Conservation (phyloP, 1,140 invertebrate species). For the Hyphantria cunea region DNA sequence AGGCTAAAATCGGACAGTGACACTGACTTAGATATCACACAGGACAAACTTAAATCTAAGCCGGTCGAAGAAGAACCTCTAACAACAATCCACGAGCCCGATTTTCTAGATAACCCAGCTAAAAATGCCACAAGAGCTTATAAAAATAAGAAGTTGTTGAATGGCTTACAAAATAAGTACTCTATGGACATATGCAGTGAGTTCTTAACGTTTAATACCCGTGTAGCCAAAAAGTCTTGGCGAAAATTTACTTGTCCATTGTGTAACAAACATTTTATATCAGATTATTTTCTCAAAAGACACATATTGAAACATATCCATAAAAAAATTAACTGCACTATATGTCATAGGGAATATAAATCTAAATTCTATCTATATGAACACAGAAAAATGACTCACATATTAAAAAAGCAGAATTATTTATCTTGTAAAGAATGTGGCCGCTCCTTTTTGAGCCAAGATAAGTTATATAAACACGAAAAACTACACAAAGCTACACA, state of each 20-base stretch:
- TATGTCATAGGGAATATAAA: slow-evolving; percentile 50
- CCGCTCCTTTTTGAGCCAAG: slow-evolving; percentile 39
- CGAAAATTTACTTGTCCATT: slow-evolving; percentile 56
- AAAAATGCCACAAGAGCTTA: slow-evolving; percentile 53
- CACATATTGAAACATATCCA: slow-evolving; percentile 60
- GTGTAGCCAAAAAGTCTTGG: slow-evolving; percentile 33
- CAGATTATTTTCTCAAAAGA: slow-evolving; percentile 63
- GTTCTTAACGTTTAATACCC: slow-evolving; percentile 67
- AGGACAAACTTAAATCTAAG: slow-evolving; percentile 12
- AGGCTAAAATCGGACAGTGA: slow-evolving; percentile 49
- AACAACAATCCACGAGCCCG: neutral
- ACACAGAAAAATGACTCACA: slow-evolving; percentile 60
- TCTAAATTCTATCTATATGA: slow-evolving; percentile 64
- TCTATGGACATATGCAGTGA: slow-evolving; percentile 55
- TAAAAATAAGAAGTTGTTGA: slow-evolving; percentile 43
- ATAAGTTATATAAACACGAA: slow-evolving; percentile 49
- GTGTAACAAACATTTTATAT: slow-evolving; percentile 67
- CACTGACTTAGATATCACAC: slow-evolving; percentile 20
- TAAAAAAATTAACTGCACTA: slow-evolving; percentile 49
- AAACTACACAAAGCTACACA: slow-evolving; percentile 47
- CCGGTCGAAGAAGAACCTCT: neutral
- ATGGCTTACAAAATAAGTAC: slow-evolving; percentile 34
- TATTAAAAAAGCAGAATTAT: slow-evolving; percentile 38
- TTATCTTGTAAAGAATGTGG: slow-evolving; percentile 52
- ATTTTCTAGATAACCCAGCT: slow-evolving; percentile 44